Conservation (phyloP, 2,888 invertebrate genomes). For the Halictus quadricinctus region DNA sequence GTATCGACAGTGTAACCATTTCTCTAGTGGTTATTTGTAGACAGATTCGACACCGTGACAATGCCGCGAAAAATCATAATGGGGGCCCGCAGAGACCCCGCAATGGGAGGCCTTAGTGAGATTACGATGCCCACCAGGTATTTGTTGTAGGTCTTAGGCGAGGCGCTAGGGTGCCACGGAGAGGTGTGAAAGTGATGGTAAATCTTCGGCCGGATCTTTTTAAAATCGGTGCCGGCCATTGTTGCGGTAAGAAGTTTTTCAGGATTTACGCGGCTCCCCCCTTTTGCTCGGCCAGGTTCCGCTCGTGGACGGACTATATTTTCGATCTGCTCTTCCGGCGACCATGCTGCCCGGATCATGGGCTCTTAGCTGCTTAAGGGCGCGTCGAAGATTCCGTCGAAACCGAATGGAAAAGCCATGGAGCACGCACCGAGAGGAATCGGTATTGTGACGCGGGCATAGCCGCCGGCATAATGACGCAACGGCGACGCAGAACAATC, state of each 20-base stretch:
- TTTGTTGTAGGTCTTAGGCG: conserved; percentile 76
- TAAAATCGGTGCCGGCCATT: conserved; percentile 79
- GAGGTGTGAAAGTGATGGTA: conserved; percentile 80
- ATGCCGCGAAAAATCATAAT: conserved; percentile 80
- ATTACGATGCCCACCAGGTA: conserved; percentile 78
- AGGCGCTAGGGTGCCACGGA: conserved; percentile 73
- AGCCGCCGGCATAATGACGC: conserved; percentile 41
- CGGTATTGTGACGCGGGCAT: conserved; percentile 51
- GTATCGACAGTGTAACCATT: conserved; percentile 75
- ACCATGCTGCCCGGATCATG: conserved; percentile 66
- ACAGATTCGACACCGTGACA: conserved; percentile 82
- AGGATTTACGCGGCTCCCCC: conserved; percentile 61
- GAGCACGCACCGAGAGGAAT: conserved; percentile 36
- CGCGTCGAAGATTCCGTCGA: conserved; percentile 55
- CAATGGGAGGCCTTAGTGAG: conserved; percentile 75
- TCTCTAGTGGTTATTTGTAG: conserved; percentile 82
- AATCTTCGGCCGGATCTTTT: conserved; percentile 78
- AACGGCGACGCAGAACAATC: conserved; percentile 52
- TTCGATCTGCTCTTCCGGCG: conserved; percentile 69
- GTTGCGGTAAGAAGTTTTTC: conserved; percentile 81
- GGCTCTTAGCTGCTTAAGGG: conserved; percentile 77
- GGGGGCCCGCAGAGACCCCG: conserved; percentile 71
- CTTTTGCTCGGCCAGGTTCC: conserved; percentile 27
- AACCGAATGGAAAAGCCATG: conserved; percentile 35
- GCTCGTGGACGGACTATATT: conserved; percentile 56